Evolutionary conservation across 2,113 vertebrate species (phyloP).

Genomic region (Odocoileus hemionus): DNA sequence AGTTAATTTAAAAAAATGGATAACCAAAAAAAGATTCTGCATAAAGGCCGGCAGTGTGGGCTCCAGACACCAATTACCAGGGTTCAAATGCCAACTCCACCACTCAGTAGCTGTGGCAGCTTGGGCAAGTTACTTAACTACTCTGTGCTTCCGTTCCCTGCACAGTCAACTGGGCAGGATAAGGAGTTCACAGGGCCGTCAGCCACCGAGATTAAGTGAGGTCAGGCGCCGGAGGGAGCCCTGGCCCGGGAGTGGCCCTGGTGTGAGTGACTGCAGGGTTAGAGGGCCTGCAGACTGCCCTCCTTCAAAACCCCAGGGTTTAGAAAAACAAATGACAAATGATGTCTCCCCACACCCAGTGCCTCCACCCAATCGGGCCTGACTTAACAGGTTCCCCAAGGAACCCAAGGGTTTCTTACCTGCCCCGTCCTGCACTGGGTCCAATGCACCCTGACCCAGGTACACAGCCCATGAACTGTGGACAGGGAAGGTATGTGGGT

Average conservation of each 20-base stretch:
- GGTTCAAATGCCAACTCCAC: neutral
- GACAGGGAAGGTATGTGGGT: neutral
- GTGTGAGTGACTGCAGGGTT: neutral
- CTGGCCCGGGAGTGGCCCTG: neutral
- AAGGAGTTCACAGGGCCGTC: too few relatives aligned
- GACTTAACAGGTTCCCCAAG: neutral
- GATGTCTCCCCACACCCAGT: neutral
- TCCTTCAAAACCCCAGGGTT: neutral
- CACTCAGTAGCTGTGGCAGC: neutral
- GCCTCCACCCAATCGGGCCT: neutral
- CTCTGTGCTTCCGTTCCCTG: neutral
- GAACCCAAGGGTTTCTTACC: neutral
- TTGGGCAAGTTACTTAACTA: neutral
- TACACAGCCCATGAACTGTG: neutral
- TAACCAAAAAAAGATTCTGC: neutral
- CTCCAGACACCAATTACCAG: neutral
- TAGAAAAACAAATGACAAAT: conserved; percentile 4
- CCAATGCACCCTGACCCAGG: fast-evolving
- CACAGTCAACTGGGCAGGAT: neutral
- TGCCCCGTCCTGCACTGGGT: neutral
- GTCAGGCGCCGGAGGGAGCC: neutral
- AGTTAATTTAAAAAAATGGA: neutral
- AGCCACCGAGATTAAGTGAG: neutral
- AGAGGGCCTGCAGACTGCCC: neutral
- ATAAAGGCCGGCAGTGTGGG: neutral